Base-by-base conservation (phyloP, 2,797 vertebrate genomes). In the Amblyopsis hoosieri region DNA sequence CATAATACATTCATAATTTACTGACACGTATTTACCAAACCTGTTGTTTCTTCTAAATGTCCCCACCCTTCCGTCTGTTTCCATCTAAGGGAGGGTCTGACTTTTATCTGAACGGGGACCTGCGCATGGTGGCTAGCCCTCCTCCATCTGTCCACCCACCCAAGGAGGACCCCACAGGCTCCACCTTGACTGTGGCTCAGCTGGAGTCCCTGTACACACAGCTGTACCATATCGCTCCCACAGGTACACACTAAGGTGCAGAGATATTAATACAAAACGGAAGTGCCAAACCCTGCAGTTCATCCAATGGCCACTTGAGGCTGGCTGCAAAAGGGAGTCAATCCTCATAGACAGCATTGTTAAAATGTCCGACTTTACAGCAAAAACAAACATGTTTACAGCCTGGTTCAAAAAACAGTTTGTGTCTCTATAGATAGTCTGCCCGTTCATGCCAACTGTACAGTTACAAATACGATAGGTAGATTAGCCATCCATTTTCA, bases 81-180 rank as follows among this genome's bases (percentile, higher is more conserved):
- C 61, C 51, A 2, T 58, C 4, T 9, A 56, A 91, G 90, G 75
- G 78, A 52, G 46, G 11, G 48, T 88, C 81, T 19, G 92, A 94
- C 23, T 96, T 98, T 87, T 96, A 90, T 58, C 73, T 98, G 52
- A 93, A 89, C 19, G 84, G 85, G 0, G 91, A 96, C 69, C 19
- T 90, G 5, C 89, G 85, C 66, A 76, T 97, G 74, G 75, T 94
- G 64, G 64, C 90, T 12, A 89, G 85, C 47, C 77, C 75, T 0
- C 7, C 63, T 3, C 86, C 85, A 45, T 74, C 84, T 4, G 69
- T 82, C 0, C 76, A 52, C 13, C 87, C 90, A 56, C 64, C 81
- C 1, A 1, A 80, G 62, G 94, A 98, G 83, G 90, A 62, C 19
- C 79, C 91, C 57, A 45, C 53, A 56, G 64, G 76, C 15, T 85